phyloP scores from a whole-genome alignment of 2,888 invertebrate genomes.

The Epiperipatus broadwayi region DNA sequence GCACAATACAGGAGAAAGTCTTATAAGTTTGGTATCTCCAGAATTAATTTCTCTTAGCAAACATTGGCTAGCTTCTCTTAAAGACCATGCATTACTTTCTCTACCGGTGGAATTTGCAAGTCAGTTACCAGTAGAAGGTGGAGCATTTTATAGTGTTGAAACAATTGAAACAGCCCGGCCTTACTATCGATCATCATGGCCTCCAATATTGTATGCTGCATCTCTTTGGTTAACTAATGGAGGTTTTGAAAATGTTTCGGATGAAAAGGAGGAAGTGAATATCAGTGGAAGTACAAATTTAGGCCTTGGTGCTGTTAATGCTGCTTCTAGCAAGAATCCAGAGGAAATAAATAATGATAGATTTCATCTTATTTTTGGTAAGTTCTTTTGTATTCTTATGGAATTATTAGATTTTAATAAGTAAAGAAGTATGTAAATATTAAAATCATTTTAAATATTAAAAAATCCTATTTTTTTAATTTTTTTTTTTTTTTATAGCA shows the following conservation, averaged over 20 bases:
- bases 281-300: conserved; percentile 23
- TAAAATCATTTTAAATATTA: too few species aligned
- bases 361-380: conserved; percentile 73
- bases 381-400: conserved; percentile 20
- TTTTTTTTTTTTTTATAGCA: conserved; percentile 13
- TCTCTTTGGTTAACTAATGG: conserved; percentile 59
- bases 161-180: conserved; percentile 79
- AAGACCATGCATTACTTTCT: conserved; percentile 80
- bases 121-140: conserved; percentile 83
- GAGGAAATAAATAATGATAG: conserved; percentile 42
- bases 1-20: conserved; percentile 33
- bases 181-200: conserved; percentile 83
- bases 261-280: conserved; percentile 26
- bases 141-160: conserved; percentile 91
- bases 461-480: conserved; percentile 9
- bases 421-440: too few species aligned
- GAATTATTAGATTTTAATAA: too few species aligned
- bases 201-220: conserved; percentile 79
- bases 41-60: conserved; percentile 74
- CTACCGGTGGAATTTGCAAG: conserved; percentile 83
- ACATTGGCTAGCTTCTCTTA: conserved; percentile 83
- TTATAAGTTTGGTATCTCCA: conserved; percentile 76
- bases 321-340: conserved; percentile 26
- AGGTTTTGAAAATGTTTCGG: conserved; percentile 35
- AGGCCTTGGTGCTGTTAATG: conserved; percentile 20